Evolutionary conservation across 2,797 vertebrate species (phyloP).

Genomic region (Percopsis omiscomaycus): DNA sequence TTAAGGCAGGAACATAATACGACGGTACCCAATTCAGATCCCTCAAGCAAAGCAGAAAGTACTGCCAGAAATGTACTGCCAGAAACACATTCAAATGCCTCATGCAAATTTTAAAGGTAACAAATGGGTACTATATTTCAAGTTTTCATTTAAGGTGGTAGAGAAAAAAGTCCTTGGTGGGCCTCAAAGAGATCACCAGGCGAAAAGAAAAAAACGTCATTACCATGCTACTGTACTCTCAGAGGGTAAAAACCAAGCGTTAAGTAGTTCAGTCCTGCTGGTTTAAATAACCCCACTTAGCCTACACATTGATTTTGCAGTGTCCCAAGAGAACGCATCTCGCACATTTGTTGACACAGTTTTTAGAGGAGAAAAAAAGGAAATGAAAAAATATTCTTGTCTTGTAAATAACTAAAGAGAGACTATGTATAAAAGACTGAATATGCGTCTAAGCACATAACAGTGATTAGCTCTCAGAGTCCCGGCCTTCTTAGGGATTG

Average conservation of each 20-base stretch:
- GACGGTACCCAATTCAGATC: not conserved
- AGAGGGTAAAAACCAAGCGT: not conserved
- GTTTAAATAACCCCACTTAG: conserved; percentile 36
- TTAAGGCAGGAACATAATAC: not conserved
- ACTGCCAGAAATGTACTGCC: not conserved
- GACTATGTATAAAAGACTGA: conserved; percentile 28
- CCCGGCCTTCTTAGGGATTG: conserved; percentile 54
- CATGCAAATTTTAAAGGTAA: not conserved
- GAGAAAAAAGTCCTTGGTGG: not conserved
- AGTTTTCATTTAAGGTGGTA: not conserved
- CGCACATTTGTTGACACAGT: conserved; percentile 26
- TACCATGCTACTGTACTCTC: conserved; percentile 6
- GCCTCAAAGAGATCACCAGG: not conserved
- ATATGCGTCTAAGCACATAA: conserved; percentile 24
- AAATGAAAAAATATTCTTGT: not conserved
- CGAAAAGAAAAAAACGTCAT: not conserved
- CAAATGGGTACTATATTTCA: not conserved
- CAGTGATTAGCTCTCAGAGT: conserved; percentile 49
- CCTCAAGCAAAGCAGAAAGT: not conserved
- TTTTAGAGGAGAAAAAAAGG: not conserved
- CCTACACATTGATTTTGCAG: conserved; percentile 35
- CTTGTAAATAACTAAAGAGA: conserved; percentile 37
- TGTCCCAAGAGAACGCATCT: conserved; percentile 29
- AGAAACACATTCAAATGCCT: not conserved
- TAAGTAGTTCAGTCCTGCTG: conserved; percentile 16